These are phyloP conservation scores for Myotis pilosus DNA, from an alignment of 2,797 vertebrate genomes.

Conservation along the genomic window DNA sequence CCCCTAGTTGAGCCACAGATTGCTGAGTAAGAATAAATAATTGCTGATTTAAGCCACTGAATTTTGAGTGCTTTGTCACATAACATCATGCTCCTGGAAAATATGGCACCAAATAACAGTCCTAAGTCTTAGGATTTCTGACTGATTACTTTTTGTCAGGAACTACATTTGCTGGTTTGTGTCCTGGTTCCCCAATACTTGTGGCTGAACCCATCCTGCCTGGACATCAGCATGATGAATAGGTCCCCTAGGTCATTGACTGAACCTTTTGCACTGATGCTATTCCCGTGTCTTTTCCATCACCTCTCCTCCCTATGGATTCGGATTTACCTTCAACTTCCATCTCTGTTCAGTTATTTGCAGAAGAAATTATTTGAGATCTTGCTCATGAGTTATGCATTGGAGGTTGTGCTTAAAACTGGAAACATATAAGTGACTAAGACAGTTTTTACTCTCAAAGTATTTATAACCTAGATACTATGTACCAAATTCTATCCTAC, in stretches of 20 bases:
- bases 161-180: not conserved
- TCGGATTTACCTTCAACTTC: not conserved
- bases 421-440: not conserved
- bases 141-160: not conserved
- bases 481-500: not conserved
- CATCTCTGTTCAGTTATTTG: not conserved
- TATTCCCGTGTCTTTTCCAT: not conserved
- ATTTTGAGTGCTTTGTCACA: conserved; percentile 3
- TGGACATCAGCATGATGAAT: not conserved
- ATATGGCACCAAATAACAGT: not conserved
- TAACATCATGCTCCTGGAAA: not conserved
- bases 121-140: not conserved
- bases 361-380: not conserved
- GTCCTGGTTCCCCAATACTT: not conserved
- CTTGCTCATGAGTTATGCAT: not conserved
- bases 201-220: not conserved
- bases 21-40: not conserved
- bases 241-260: not conserved
- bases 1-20: not conserved
- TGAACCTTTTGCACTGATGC: not conserved
- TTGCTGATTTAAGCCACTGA: not conserved
- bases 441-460: not conserved
- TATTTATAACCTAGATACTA: not conserved
- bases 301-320: not conserved
- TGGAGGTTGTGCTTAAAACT: not conserved